phyloP scores from a whole-genome alignment of 1,140 invertebrate genomes.

The Drosophila simulans region DNA sequence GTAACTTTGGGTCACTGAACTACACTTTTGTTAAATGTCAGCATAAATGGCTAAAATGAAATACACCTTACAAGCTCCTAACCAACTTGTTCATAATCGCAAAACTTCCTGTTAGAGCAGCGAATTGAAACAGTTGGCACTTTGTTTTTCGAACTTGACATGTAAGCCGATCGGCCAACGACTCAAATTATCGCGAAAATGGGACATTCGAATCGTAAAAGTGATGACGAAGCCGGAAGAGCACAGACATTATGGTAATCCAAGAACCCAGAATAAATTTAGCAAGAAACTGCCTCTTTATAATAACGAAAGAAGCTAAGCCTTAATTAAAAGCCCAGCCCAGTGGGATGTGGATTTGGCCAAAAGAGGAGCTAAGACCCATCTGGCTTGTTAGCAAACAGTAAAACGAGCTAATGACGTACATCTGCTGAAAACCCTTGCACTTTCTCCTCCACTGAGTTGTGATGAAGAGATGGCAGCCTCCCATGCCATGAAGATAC shows the following conservation, averaged over 20 bases:
- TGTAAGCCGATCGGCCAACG: conserved; percentile 15
- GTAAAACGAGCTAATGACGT: conserved; percentile 27
- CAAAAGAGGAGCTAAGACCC: conserved; percentile 13
- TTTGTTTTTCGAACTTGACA: conserved; percentile 26
- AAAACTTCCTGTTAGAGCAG: background rate
- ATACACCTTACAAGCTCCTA: background rate
- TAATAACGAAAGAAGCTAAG: conserved; percentile 32
- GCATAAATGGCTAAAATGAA: background rate
- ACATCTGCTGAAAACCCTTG: conserved; percentile 29
- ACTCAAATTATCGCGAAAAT: conserved; percentile 26
- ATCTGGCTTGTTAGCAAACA: conserved; percentile 25
- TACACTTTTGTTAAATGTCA: background rate
- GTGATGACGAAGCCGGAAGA: conserved; percentile 32
- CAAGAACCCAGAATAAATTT: conserved; percentile 33
- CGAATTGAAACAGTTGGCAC: background rate
- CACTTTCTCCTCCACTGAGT: conserved; percentile 35
- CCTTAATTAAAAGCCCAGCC: conserved; percentile 32
- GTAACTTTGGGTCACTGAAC: background rate
- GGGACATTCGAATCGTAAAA: conserved; percentile 37
- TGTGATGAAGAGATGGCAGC: conserved; percentile 27
- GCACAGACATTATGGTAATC: conserved; percentile 36
- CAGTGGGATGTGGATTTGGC: conserved; percentile 11
- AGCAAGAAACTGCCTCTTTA: conserved; percentile 25
- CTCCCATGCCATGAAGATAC: conserved; percentile 10
- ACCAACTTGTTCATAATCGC: background rate